Evolutionary conservation across 2,113 vertebrate species (phyloP), one percentile per base, ranked within the genome.

Genomic region (Marmota flaviventris): DNA sequence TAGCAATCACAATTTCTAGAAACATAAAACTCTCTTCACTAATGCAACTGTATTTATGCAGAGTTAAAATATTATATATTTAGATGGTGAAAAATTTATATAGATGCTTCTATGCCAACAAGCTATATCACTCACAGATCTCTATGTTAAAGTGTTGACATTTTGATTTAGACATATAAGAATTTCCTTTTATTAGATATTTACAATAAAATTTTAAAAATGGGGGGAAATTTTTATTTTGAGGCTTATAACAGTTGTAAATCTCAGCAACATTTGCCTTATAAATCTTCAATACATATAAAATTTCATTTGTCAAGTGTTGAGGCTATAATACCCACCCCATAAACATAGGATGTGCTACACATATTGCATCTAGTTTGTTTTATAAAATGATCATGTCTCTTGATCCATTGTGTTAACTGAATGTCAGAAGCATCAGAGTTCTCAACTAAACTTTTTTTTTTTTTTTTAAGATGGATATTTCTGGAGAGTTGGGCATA

Each of bases 101-200:
- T 79, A 81, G 78, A 87, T 92, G 24, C 27, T 95, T 87, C 88
- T 86, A 24, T 87, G 58, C 69, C 45, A 58, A 32, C 29, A 97
- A 63, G 91, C 79, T 17, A 6, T 83, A 84, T 79, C 34, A 79
- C 79, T 88, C 39, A 76, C 32, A 78, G 72, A 65, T 27, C 13
- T 75, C 13, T 75, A 12, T 70, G 11, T 8, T 67, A 65, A 93
- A 75, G 65, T 87, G 85, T 25, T 97, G 95, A 87, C 93, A 92
- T 85, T 94, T 96, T 95, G 92, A 97, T 97, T 93, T 95, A 96
- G 39, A 27, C 1, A 16, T 83, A 61, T 72, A 89, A 73, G 79
- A 63, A 86, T 97, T 95, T 95, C 51, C 45, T 83, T 91, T 95
- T 94, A 97, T 96, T 97, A 97, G 56, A 37, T 81, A 95, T 78